Evolutionary conservation across 1,140 invertebrate genomes (phyloP), one percentile per base, ranked within the genome.

Genomic region (Nasonia vitripennis): DNA sequence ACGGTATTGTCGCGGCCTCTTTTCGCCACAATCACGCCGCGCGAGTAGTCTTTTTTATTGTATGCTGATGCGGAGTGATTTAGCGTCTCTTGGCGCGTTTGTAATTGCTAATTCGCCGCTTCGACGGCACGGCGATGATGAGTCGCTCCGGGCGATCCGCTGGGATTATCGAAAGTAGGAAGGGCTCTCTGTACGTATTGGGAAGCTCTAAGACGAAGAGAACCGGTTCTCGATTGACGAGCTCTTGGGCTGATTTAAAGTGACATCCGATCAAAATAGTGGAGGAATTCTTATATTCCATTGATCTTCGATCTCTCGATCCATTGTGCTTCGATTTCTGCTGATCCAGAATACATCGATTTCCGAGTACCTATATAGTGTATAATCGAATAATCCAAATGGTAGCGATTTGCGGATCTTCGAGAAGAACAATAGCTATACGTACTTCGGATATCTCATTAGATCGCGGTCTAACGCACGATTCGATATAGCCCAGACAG

Each of bases 1-100:
- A n/a, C 55, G 68, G 68, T 23, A 71, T 71, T 71, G 68, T 71
- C 68, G 68, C 68, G 31, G 27, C 68, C 68, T 27, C 31, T 71
- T 71, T 71, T 71, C 27, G 23, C 68, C 68, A 62, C 55, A 62
- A 62, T 62, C 3, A 62, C 55, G 17, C 55, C 12, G 51, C 20
- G 17, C 3, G 68, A 71, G 68, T 4, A 71, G n/a, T 62, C 20
- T n/a, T 7, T n/a, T 71, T 31, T 17, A 71, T 71, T 71, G 27
- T n/a, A 31, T 27, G 9, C 10, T 31, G 31, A 27, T 17, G 68
- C 23, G 23, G 10, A 34, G 27, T 71, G 68, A 71, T 71, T 71
- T 71, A 71, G 68, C 68, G 68, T 12, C 68, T 12, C 27, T 34
- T 71, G n/a, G 68, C 68, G 68, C 10, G 27, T 71, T 71, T 71